Percentiles rank a stretch among this genome's conserved stretches.
Evolutionary conservation across 2,797 vertebrate species (phyloP).

Genomic region (Cygnus olor): DNA sequence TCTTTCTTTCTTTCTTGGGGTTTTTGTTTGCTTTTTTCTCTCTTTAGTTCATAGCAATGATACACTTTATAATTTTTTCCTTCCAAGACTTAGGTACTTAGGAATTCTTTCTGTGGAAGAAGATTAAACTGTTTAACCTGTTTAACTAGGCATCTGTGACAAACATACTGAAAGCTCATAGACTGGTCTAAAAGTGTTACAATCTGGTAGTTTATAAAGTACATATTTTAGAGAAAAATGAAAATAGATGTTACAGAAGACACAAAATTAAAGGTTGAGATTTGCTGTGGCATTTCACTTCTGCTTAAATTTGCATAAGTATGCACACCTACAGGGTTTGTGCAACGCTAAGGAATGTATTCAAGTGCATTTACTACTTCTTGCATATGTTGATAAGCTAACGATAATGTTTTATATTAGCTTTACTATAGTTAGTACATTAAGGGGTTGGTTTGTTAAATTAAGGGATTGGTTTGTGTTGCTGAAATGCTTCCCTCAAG

Average conservation of each 20-base stretch:
- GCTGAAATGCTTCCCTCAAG: neutral
- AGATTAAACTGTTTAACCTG: neutral
- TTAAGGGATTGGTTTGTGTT: neutral
- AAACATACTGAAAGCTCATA: neutral
- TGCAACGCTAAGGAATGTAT: neutral
- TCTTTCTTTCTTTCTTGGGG: neutral
- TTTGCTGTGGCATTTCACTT: neutral
- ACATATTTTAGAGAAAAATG: neutral
- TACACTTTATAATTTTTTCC: constrained; percentile 28
- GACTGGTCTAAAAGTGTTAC: neutral
- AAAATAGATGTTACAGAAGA: neutral
- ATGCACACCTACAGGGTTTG: neutral
- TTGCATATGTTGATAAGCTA: neutral
- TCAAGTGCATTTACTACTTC: neutral
- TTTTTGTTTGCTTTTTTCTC: neutral
- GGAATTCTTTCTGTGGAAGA: constrained; percentile 19
- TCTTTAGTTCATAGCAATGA: neutral
- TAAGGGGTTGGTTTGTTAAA: neutral
- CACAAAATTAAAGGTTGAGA: neutral
- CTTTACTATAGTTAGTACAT: neutral
- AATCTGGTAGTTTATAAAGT: rapidly evolving
- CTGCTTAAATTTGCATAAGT: neutral
- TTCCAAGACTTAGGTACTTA: neutral
- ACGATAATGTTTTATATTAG: neutral
- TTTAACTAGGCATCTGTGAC: neutral